A percentile compares a stretch with the other conserved stretches of the same genome.
Conservation (phyloP, 2,113 vertebrate genomes). For the Gymnorhina tibicen region DNA sequence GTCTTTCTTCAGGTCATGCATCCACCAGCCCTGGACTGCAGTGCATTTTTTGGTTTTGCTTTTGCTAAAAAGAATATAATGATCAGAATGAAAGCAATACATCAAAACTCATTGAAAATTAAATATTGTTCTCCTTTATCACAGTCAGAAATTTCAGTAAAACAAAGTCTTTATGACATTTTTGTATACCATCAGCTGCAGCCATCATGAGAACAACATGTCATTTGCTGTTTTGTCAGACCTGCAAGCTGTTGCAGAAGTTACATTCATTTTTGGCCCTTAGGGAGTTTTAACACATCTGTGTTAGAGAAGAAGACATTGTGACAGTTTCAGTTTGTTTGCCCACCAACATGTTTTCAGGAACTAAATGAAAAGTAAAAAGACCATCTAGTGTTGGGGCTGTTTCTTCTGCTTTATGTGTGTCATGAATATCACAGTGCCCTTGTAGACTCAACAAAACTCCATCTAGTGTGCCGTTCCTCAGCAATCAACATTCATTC, state of each 20-base stretch:
- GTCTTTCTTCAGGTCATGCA: not conserved
- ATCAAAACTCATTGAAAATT: not conserved
- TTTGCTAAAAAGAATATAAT: not conserved
- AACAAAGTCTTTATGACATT: not conserved
- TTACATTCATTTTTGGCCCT: not conserved
- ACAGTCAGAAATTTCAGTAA: not conserved
- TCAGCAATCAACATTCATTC: not conserved
- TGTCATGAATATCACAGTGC: not conserved
- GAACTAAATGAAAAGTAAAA: not conserved
- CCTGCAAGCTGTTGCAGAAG: not conserved
- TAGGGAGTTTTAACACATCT: not conserved
- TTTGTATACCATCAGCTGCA: not conserved
- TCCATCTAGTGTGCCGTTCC: not conserved
- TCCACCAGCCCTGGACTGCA: not conserved
- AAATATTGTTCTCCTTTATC: not conserved
- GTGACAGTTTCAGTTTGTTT: not conserved
- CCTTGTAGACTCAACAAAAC: not conserved
- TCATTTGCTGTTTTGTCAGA: not conserved
- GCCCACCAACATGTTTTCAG: not conserved
- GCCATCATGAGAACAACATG: not conserved
- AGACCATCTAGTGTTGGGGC: not conserved
- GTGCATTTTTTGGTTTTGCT: not conserved
- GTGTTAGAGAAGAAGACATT: not conserved
- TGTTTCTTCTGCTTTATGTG: not conserved
- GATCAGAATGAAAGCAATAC: not conserved